Evolutionary conservation across 1,140 invertebrate species (phyloP), one percentile per base, ranked within the genome.

Genomic region (Physella acuta): DNA sequence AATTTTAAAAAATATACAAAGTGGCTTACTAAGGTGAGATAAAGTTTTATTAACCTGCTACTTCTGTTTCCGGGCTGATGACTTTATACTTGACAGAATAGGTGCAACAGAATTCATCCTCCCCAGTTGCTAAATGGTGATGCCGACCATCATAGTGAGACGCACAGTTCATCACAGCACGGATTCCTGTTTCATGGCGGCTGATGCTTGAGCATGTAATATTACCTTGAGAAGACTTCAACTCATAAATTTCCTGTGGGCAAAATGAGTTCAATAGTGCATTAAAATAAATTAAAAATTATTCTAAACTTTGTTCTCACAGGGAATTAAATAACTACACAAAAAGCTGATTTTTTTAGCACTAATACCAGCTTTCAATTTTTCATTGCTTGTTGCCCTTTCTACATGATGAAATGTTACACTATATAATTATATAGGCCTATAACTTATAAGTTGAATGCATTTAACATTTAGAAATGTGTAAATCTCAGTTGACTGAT

Each of bases 111-210:
- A 94, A 91, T 63, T 91, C 94, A 87, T 97, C 94, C 85, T 95
- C 92, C 1, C 94, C 94, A 49, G 92, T 93, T 28, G 92, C 92
- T n/a, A 97, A 82, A 82, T 91, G 92, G 11, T 90, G 90, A 75
- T 89, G 88, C 75, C 91, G 89, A 0, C 87, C 89, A 85, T 90
- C 87, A 76, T 88, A 90, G 64, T 80, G 78, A 24, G 84, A 75
- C 11, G 91, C 88, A 82, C 92, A 93, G 78, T 95, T 96, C 94
- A 97, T 97, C 0, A 96, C 92, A 53, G 95, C 93, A 81, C 90
- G 92, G 1, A 89, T 88, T 3, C 93, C 94, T 17, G 94, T 95
- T 82, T 94, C 92, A 83, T 94, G 92, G 69, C 93, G 88, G 39
- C 92, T 90, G 24, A 95, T 89, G 86, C 95, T 93, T 85, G 93